Evolutionary conservation across 2,797 vertebrate genomes (phyloP), one percentile per base, ranked within the genome.

Genomic region (Aeoliscus strigatus): DNA sequence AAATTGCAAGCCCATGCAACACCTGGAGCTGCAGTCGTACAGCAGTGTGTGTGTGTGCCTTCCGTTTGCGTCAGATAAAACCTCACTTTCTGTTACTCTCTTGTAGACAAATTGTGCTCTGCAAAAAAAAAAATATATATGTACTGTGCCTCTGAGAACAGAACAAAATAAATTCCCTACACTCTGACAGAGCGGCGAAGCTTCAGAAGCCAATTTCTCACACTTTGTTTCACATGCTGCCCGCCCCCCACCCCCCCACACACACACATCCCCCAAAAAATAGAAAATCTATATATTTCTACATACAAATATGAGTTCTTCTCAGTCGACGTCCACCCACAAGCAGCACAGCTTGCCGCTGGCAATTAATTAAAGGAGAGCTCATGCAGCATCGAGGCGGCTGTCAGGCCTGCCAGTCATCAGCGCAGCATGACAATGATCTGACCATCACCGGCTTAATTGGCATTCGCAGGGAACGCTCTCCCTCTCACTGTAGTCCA

Each of bases 361-460:
- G 46, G 61, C 57, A 29, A 48, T 70, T 75, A 63, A 73, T 73
- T 70, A 72, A 55, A 46, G 26, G 32, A 33, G n/a, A 26, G 28
- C 35, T 23, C 68, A 49, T 37, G 61, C 51, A 12, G 27, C 0
- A 33, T 59, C 46, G 44, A 27, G 50, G 39, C 48, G 0, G 27
- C 42, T 69, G 72, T 74, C 74, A 60, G 63, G 31, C 30, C 61
- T 66, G 76, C 43, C 70, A 72, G 62, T 78, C 70, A 65, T 70
- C 65, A 50, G 14, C 26, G 1, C 48, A 2, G 39, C 33, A 21
- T 52, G 62, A 70, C 78, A 60, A 62, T 56, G 58, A 81, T 56
- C 60, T 55, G 54, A 70, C 71, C 68, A 50, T 60, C 62, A 42
- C 16, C n/a, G n/a, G 17, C 51, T 45, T 73, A 65, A 70, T 63